phyloP scores from a whole-genome alignment of 1,140 invertebrate genomes.

The Aplysia californica region DNA sequence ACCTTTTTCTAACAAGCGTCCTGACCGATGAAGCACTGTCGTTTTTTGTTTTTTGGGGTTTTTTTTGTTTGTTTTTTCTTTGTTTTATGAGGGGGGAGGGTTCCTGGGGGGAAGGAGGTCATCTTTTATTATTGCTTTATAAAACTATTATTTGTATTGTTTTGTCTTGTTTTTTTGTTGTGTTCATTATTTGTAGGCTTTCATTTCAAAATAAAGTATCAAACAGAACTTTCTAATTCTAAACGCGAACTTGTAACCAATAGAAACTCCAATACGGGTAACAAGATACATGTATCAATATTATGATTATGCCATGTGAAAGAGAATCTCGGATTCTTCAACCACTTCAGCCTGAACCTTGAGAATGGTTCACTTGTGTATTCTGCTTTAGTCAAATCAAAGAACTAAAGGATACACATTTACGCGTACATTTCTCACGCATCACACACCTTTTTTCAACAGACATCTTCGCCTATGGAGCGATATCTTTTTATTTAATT shows the following conservation, averaged over 20 bases:
- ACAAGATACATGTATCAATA: background rate
- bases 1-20: no score
- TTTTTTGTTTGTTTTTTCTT: no score
- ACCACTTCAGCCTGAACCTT: background rate
- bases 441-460: background rate
- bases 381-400: background rate
- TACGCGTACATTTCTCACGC: background rate
- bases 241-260: background rate
- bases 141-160: background rate
- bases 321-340: background rate
- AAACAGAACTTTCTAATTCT: background rate
- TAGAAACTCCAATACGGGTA: background rate
- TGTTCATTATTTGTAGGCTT: background rate
- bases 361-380: no score
- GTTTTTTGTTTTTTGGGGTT: no score
- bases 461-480: slow-evolving; percentile 76
- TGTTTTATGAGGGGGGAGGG: no score
- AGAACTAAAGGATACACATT: background rate
- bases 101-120: no score
- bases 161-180: background rate
- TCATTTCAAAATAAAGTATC: background rate
- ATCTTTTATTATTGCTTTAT: no score
- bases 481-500: slow-evolving; percentile 78
- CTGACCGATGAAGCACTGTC: no score
- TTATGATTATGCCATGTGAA: background rate